Conservation (phyloP, 2,888 invertebrate genomes). For the Oscheius sp. region DNA sequence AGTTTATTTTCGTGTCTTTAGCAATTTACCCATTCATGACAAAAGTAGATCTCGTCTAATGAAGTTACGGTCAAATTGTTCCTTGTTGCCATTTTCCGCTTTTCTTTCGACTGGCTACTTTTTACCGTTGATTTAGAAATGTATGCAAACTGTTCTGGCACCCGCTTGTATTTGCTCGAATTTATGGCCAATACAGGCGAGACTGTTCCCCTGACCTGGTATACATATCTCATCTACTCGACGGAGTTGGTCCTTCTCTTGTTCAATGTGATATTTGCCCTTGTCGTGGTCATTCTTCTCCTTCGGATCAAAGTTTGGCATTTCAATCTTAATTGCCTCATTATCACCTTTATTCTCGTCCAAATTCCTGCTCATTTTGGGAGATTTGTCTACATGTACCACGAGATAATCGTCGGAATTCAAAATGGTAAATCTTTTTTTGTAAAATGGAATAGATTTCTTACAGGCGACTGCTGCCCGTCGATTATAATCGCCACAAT, state of each 20-base stretch:
- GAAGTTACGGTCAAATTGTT: no score
- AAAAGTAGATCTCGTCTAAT: no score
- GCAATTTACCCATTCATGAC: no score
- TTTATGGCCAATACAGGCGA: constrained; percentile 16
- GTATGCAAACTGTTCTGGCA: constrained; percentile 15
- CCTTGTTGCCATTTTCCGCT: background rate
- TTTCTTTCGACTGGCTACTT: background rate
- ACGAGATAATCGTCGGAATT: constrained; percentile 3
- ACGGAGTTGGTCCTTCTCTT: background rate
- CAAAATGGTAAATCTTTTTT: background rate
- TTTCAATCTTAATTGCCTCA: constrained; percentile 2
- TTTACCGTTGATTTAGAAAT: background rate
- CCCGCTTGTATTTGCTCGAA: background rate
- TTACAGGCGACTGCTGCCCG: constrained; percentile 1
- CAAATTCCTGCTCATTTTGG: constrained; percentile 30
- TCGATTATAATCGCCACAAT: background rate
- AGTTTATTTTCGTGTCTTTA: no score
- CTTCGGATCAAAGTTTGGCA: constrained; percentile 6
- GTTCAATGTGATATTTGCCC: background rate
- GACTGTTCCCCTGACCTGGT: constrained; percentile 8
- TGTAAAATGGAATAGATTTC: background rate
- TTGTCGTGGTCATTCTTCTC: background rate
- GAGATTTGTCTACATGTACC: constrained; percentile 6
- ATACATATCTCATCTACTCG: constrained; percentile 9
- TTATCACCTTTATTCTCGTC: background rate